These are phyloP conservation scores for Megalonaias nervosa DNA, from an alignment of 1,140 invertebrate species.

Conservation along the genomic window DNA sequence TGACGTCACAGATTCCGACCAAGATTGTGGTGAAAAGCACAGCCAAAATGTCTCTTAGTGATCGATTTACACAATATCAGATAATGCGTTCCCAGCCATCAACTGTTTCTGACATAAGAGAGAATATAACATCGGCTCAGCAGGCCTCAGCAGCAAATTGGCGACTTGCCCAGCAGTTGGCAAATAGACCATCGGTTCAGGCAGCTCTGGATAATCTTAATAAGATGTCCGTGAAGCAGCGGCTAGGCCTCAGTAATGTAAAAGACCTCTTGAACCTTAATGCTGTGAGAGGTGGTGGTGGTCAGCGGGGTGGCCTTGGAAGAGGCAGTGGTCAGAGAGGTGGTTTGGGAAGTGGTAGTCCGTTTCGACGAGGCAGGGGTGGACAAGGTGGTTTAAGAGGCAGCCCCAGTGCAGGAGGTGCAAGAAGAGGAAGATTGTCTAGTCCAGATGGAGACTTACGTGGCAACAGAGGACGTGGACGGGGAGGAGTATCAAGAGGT, in stretches of 20 bases:
- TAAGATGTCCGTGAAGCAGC: conserved; percentile 66
- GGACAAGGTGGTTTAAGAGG: conserved; percentile 37
- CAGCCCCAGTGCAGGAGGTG: conserved; percentile 33
- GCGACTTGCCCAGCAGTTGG: conserved; percentile 74
- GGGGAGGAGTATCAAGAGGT: not conserved
- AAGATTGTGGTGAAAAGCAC: too few relatives aligned
- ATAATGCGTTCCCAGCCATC: conserved; percentile 45
- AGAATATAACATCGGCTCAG: conserved; percentile 64
- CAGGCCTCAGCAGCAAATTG: conserved; percentile 71
- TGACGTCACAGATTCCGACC: too few relatives aligned
- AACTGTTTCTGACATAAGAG: conserved; percentile 53
- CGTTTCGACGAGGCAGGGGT: too few relatives aligned
- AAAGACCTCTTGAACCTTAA: conserved; percentile 61
- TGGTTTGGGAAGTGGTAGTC: conserved; percentile 22
- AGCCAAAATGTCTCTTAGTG: too few relatives aligned
- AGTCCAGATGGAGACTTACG: too few relatives aligned
- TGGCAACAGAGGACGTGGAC: too few relatives aligned
- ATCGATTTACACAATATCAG: conserved; percentile 62
- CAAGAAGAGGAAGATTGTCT: too few relatives aligned
- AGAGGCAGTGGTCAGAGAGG: conserved; percentile 47
- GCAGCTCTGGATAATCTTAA: conserved; percentile 59
- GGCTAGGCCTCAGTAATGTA: conserved; percentile 66
- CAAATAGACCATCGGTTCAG: conserved; percentile 72
- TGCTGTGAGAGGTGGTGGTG: conserved; percentile 39
- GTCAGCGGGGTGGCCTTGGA: not conserved